phyloP scores from a whole-genome alignment of 2,888 invertebrate genomes.

The Dexiosoma caninum region DNA sequence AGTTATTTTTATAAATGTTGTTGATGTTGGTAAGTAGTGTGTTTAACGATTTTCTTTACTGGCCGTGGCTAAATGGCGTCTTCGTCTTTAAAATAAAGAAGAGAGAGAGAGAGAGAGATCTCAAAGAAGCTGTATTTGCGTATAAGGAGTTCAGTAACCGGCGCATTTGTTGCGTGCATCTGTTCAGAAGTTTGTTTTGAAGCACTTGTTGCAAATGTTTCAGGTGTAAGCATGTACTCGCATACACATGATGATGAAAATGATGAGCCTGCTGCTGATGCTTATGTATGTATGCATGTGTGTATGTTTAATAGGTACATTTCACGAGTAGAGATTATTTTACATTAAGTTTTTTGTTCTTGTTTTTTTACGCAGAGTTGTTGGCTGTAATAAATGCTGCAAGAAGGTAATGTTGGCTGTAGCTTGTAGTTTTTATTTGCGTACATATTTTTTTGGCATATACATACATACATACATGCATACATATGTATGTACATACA shows the following conservation, averaged over 20 bases:
- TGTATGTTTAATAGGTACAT: too few species aligned
- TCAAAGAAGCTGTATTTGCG: not conserved
- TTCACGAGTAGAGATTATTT: slow-evolving; percentile 46
- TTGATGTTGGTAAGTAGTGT: slow-evolving; percentile 56
- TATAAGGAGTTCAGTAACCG: slow-evolving; percentile 55
- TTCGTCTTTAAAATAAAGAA: slow-evolving; percentile 13
- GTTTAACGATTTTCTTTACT: slow-evolving; percentile 58
- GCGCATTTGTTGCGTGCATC: slow-evolving; percentile 58
- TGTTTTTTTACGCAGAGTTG: not conserved
- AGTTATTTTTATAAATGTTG: slow-evolving; percentile 21
- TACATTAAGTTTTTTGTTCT: slow-evolving; percentile 7
- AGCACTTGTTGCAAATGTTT: slow-evolving; percentile 56
- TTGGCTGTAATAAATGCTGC: not conserved
- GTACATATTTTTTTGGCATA: not conserved
- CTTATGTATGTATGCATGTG: too few species aligned
- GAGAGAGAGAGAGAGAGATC: slow-evolving; percentile 1
- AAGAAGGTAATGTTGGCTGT: not conserved
- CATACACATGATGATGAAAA: not conserved
- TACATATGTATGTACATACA: not conserved
- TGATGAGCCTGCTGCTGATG: slow-evolving; percentile 19
- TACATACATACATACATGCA: not conserved
- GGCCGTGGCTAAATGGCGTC: slow-evolving; percentile 54
- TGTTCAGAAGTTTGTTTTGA: slow-evolving; percentile 37
- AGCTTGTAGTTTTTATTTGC: not conserved
- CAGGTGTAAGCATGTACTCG: slow-evolving; percentile 31